Evolutionary conservation across 2,888 invertebrate genomes (phyloP).

Genomic region (Gnatocerus cornutus): DNA sequence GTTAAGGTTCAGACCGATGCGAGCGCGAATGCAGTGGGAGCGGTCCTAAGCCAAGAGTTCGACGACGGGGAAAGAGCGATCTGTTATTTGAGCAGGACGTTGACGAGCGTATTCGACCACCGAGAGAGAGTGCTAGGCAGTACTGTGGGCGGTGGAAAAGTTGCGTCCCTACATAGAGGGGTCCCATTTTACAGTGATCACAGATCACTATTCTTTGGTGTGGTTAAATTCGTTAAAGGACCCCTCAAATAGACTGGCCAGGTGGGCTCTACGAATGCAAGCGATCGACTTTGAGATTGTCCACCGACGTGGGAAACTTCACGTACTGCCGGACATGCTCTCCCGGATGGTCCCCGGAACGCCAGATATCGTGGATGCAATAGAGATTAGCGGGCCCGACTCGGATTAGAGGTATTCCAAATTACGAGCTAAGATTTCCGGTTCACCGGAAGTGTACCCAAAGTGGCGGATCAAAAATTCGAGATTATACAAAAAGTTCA

Average conservation of each 20-base stretch:
- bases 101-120: conserved; percentile 53
- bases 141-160: conserved; percentile 54
- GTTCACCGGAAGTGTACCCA: no score
- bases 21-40: conserved; percentile 53
- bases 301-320: conserved; percentile 31
- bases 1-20: conserved; percentile 55
- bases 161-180: conserved; percentile 57
- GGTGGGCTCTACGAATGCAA: conserved; percentile 46
- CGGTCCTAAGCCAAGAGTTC: conserved; percentile 49
- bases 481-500: no score
- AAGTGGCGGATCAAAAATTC: no score
- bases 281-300: conserved; percentile 45
- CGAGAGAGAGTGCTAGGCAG: conserved; percentile 58
- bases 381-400: no score
- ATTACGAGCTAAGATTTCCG: no score
- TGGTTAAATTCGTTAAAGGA: conserved; percentile 22
- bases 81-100: conserved; percentile 46
- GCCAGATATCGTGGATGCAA: no score
- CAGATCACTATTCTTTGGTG: conserved; percentile 49
- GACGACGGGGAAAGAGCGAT: conserved; percentile 51
- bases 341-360: no score
- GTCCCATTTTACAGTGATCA: conserved; percentile 50
- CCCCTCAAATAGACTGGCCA: conserved; percentile 36
- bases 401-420: no score
- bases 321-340: no score